A percentile compares a stretch with the other conserved stretches of the same genome.
These are phyloP conservation scores for Lycocerus yunnanus DNA, from an alignment of 2,888 invertebrate genomes.

Conservation along the genomic window DNA sequence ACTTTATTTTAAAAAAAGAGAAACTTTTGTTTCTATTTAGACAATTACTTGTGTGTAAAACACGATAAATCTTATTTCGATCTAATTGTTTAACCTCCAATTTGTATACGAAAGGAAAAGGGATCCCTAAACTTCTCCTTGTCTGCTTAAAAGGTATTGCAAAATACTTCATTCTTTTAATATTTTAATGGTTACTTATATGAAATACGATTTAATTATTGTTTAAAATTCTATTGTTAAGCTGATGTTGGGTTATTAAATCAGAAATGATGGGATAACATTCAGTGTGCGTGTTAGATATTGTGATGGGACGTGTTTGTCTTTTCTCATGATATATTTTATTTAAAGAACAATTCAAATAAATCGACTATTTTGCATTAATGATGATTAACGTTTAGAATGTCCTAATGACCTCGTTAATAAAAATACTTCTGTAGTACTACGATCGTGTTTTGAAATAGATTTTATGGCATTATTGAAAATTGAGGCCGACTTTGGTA, in stretches of 20 bases:
- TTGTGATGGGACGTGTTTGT: not conserved
- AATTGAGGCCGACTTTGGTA: not conserved
- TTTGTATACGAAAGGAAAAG: not conserved
- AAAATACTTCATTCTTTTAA: not conserved
- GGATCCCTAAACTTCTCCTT: not conserved
- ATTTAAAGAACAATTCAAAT: not conserved
- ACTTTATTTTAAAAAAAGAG: not conserved
- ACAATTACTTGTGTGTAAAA: not conserved
- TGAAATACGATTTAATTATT: not conserved
- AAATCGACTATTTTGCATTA: constrained; percentile 1
- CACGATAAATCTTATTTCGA: not conserved
- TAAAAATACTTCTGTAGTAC: not conserved
- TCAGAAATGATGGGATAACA: not conserved
- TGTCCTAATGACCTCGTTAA: constrained; percentile 3
- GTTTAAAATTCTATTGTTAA: not conserved
- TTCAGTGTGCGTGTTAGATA: not conserved
- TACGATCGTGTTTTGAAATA: not conserved
- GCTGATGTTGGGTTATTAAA: not conserved
- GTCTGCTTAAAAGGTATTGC: not conserved
- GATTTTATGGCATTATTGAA: not conserved
- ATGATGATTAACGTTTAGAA: not conserved
- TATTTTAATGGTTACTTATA: not conserved
- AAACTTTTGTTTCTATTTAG: not conserved
- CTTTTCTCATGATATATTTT: not conserved
- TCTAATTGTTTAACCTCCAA: not conserved